phyloP scores from a whole-genome alignment of 2,113 vertebrate species.

The Zeus faber region DNA sequence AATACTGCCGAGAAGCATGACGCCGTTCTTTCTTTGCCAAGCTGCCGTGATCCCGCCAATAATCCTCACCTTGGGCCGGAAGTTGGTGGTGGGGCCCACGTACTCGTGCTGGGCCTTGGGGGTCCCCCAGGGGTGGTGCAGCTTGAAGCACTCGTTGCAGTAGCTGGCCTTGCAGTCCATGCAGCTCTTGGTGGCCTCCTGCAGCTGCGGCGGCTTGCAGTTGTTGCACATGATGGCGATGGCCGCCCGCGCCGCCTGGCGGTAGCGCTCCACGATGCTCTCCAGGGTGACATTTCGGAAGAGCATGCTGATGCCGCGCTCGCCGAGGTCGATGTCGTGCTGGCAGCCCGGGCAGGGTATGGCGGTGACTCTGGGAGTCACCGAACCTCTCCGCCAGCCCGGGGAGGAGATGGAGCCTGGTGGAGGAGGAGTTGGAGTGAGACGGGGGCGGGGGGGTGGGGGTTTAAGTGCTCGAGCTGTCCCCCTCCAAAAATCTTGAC shows the following conservation, averaged over 20 bases:
- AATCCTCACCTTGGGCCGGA: slow-evolving; percentile 86
- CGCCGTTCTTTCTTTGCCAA: no score
- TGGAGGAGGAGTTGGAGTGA: slow-evolving; percentile 47
- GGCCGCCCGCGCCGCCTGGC: slow-evolving; percentile 91
- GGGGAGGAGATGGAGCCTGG: slow-evolving; percentile 76
- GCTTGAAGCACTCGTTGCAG: slow-evolving; percentile 97
- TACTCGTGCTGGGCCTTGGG: slow-evolving; percentile 95
- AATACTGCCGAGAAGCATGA: no score
- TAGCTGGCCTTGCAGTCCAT: slow-evolving; percentile 97
- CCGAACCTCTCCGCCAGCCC: slow-evolving; percentile 88
- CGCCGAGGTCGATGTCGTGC: slow-evolving; percentile 91
- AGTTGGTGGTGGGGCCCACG: slow-evolving; percentile 93
- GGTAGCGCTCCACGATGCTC: slow-evolving; percentile 92
- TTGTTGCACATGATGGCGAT: slow-evolving; percentile 93
- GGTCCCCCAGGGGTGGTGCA: slow-evolving; percentile 95
- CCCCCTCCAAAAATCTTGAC: slow-evolving; percentile 1
- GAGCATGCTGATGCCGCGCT: slow-evolving; percentile 93
- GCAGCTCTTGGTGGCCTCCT: slow-evolving; percentile 97
- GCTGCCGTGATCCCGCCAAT: neutral
- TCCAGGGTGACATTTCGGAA: slow-evolving; percentile 97
- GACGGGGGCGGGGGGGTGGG: slow-evolving; percentile 26
- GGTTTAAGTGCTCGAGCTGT: neutral
- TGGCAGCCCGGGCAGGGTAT: slow-evolving; percentile 93
- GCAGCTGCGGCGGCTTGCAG: slow-evolving; percentile 88
- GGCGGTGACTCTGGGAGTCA: slow-evolving; percentile 83